A percentile compares a stretch with the other conserved stretches of the same genome.
phyloP scores from a whole-genome alignment of 2,888 invertebrate species.

The Daptonema setosum region DNA sequence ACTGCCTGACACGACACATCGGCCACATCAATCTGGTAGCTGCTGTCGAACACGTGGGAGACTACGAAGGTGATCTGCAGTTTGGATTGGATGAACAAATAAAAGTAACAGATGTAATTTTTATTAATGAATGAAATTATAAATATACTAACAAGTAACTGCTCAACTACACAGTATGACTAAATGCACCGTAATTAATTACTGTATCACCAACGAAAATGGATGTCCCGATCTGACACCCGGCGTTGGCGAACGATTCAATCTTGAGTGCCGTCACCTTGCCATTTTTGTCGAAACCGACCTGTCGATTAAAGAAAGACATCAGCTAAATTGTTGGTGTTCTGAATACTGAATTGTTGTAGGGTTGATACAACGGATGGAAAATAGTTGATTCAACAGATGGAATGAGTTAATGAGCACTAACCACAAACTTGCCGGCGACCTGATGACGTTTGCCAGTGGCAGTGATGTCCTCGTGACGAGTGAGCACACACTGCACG shows the following conservation, averaged over 20 bases:
- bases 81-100: too few species aligned
- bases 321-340: too few species aligned
- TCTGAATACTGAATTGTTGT: too few species aligned
- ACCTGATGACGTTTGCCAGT: constrained; percentile 74
- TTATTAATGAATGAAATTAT: too few species aligned
- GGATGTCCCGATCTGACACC: not conserved
- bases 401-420: too few species aligned
- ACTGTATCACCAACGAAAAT: too few species aligned
- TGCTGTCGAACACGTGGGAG: constrained; percentile 37
- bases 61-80: not conserved
- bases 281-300: constrained; percentile 41
- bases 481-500: constrained; percentile 62
- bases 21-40: constrained; percentile 51
- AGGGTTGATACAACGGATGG: too few species aligned
- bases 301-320: constrained; percentile 1
- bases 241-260: not conserved
- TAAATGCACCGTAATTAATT: too few species aligned
- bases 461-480: constrained; percentile 74
- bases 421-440: constrained; percentile 48
- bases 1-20: constrained; percentile 46
- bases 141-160: too few species aligned
- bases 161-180: too few species aligned
- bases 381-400: too few species aligned
- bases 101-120: too few species aligned
- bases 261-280: constrained; percentile 45